These are phyloP conservation scores for Leucophenga montana DNA, from an alignment of 2,888 invertebrate genomes.

Conservation along the genomic window DNA sequence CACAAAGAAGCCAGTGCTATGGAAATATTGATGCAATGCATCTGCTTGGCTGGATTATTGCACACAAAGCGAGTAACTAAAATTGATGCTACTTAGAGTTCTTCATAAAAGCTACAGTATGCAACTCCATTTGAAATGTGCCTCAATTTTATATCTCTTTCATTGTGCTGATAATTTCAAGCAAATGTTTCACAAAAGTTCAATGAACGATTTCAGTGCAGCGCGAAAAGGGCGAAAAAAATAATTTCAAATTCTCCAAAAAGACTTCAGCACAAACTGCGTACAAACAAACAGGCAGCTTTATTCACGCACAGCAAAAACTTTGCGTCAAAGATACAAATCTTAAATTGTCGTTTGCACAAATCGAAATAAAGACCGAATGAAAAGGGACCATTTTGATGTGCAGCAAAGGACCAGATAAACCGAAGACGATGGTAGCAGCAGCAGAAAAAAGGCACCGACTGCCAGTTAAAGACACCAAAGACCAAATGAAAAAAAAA, in stretches of 20 bases:
- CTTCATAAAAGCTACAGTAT: no score
- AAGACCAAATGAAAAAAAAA: not conserved
- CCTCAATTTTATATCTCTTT: no score
- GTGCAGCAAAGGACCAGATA: not conserved
- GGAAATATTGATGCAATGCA: no score
- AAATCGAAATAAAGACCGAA: constrained; percentile 24
- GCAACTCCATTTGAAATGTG: no score
- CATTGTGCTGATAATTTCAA: no score
- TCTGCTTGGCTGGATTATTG: no score
- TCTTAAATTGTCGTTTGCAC: constrained; percentile 37
- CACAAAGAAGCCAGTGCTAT: no score
- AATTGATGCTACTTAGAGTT: no score
- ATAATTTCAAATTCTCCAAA: constrained; percentile 62
- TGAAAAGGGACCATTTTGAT: no score
- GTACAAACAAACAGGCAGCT: not conserved
- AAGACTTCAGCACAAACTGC: constrained; percentile 55
- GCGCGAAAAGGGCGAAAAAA: constrained; percentile 35
- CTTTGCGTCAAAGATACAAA: constrained; percentile 49
- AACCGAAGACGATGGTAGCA: not conserved
- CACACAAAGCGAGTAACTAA: no score
- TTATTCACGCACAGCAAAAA: not conserved
- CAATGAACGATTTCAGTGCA: constrained; percentile 39
- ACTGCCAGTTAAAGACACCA: constrained; percentile 18
- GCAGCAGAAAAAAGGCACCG: constrained; percentile 25
- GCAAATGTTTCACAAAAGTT: constrained; percentile 10